These are phyloP conservation scores for Gandaritis pyraliata DNA, from an alignment of 2,888 invertebrate genomes.

Conservation along the genomic window DNA sequence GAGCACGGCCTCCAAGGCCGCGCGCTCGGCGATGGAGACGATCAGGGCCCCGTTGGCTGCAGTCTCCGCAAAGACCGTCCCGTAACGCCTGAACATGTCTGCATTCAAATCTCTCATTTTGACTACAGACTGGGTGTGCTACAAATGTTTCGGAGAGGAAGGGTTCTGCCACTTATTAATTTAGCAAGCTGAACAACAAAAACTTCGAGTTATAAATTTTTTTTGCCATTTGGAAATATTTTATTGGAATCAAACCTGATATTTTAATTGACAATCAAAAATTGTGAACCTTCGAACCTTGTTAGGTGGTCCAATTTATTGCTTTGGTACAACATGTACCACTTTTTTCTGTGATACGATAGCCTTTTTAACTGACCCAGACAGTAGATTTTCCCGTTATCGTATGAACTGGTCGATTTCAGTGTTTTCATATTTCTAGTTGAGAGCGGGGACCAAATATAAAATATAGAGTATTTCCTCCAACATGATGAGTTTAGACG, in stretches of 20 bases:
- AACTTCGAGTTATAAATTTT: neutral
- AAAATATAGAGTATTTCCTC: neutral
- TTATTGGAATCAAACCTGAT: too few species aligned
- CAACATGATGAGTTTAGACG: slow-evolving; percentile 37
- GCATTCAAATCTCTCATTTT: slow-evolving; percentile 74
- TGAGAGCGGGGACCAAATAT: neutral
- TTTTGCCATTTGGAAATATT: too few species aligned
- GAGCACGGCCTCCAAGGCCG: slow-evolving; percentile 91
- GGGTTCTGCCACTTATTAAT: neutral
- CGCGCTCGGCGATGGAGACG: slow-evolving; percentile 88
- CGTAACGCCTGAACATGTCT: slow-evolving; percentile 90
- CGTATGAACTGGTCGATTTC: too few species aligned
- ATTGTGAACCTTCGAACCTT: too few species aligned
- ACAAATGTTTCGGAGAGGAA: slow-evolving; percentile 1
- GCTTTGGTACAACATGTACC: too few species aligned
- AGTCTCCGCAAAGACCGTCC: slow-evolving; percentile 90
- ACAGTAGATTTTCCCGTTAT: too few species aligned
- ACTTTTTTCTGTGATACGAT: too few species aligned
- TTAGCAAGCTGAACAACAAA: neutral
- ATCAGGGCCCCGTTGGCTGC: slow-evolving; percentile 89
- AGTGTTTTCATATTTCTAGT: too few species aligned
- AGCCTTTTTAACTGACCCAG: too few species aligned
- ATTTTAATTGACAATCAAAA: too few species aligned
- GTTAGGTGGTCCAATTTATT: too few species aligned
- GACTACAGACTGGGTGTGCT: slow-evolving; percentile 46